phyloP scores from a whole-genome alignment of 2,113 vertebrate species.

The Dinomys branickii region DNA sequence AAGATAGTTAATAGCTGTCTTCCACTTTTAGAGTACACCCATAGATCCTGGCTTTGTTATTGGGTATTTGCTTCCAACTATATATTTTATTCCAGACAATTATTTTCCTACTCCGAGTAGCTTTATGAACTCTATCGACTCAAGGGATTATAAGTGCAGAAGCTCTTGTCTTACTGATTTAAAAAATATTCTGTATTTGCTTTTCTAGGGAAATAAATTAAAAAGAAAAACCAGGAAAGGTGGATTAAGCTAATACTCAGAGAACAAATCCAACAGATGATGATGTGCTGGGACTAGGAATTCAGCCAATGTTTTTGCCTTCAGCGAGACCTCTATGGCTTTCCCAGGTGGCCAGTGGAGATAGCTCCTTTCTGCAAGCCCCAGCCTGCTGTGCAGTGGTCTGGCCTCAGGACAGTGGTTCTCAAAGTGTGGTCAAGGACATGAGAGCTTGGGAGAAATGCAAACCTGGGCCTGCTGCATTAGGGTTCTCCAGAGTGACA shows the following conservation, averaged over 20 bases:
- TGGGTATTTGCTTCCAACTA: neutral
- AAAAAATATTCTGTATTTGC: neutral
- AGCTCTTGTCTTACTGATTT: neutral
- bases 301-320: neutral
- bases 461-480: neutral
- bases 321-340: neutral
- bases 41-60: neutral
- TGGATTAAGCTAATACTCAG: neutral
- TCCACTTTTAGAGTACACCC: neutral
- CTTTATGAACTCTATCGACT: constrained; percentile 20
- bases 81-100: constrained; percentile 8
- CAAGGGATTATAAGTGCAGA: neutral
- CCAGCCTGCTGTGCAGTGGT: neutral
- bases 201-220: neutral
- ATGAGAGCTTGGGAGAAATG: neutral
- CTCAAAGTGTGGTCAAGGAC: neutral
- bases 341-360: neutral
- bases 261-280: neutral
- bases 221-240: neutral
- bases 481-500: neutral
- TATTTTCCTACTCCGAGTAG: constrained; percentile 21
- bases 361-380: neutral
- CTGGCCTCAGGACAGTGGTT: neutral
- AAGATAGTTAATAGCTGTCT: constrained; percentile 23
- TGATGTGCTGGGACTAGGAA: neutral